These are phyloP conservation scores for Desoria tigrina DNA, from an alignment of 2,888 invertebrate genomes.

Conservation along the genomic window DNA sequence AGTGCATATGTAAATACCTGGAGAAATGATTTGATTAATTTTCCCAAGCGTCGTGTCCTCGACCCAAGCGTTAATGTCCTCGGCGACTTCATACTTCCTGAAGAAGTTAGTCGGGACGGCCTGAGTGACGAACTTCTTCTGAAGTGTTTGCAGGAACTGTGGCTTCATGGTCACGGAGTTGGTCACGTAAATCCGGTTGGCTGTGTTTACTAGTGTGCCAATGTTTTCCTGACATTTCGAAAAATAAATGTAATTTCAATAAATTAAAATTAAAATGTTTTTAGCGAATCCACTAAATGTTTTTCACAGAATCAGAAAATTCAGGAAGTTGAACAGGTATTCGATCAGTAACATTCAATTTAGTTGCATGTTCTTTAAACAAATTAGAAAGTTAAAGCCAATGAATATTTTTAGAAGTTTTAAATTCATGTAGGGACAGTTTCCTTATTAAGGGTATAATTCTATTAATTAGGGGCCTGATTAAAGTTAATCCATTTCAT, in stretches of 20 bases:
- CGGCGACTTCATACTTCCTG: constrained; percentile 14
- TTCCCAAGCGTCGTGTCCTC: constrained; percentile 11
- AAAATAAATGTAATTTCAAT: constrained; percentile 4
- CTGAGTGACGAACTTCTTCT: constrained; percentile 19
- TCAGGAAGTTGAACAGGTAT: too few species aligned
- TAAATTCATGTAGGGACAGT: too few species aligned
- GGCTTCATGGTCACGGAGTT: constrained; percentile 12
- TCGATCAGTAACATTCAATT: too few species aligned
- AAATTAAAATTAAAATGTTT: neutral
- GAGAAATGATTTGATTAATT: constrained; percentile 12
- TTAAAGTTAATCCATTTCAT: too few species aligned
- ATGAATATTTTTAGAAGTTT: too few species aligned
- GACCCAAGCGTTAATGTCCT: constrained; percentile 23
- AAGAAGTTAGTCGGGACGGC: constrained; percentile 20
- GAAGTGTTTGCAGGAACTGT: constrained; percentile 13
- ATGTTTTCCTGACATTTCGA: constrained; percentile 20
- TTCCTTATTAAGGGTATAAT: too few species aligned
- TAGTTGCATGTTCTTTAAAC: too few species aligned
- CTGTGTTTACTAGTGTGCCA: constrained; percentile 9
- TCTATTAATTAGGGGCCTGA: too few species aligned
- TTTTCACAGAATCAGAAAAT: too few species aligned
- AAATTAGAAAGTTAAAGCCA: too few species aligned
- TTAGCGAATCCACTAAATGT: too few species aligned
- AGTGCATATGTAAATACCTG: too few species aligned
- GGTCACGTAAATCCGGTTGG: constrained; percentile 18